Evolutionary conservation across 53 echinoderm and acorn worm genomes (phyloP).

Genomic region (Mesocentrotus franciscanus): DNA sequence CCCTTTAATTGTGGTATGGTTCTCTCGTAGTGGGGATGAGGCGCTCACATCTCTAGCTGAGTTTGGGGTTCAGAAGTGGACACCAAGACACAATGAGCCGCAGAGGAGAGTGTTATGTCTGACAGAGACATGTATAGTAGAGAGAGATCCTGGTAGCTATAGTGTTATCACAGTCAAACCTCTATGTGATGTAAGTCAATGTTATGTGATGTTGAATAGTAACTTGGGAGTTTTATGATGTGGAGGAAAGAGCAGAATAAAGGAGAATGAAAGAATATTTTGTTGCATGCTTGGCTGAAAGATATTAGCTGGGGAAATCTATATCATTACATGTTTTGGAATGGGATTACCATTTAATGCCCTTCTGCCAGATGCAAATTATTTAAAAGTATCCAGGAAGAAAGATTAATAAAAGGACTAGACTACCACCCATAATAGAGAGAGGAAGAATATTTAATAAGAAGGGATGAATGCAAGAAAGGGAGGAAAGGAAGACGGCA

Average conservation of each 20-base stretch:
- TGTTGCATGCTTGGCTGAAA: background rate
- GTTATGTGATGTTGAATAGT: background rate
- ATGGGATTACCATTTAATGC: no score
- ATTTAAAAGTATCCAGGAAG: background rate
- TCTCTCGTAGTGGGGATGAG: constrained; percentile 84
- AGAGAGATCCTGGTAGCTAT: constrained; percentile 97
- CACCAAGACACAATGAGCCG: constrained; percentile 82
- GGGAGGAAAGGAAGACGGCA: no score
- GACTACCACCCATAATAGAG: background rate
- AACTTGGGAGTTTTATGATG: background rate
- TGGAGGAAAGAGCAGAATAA: background rate
- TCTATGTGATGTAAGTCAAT: constrained; percentile 87
- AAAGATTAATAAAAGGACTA: background rate
- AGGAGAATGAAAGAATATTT: background rate
- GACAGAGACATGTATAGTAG: constrained; percentile 99
- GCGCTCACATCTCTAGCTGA: constrained; percentile 94
- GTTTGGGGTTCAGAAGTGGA: constrained; percentile 96
- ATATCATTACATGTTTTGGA: background rate
- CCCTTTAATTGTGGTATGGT: background rate
- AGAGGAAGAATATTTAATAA: background rate
- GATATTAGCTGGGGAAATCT: background rate
- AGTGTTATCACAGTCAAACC: constrained; percentile 92
- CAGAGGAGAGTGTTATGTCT: constrained; percentile 86
- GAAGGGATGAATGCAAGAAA: background rate
- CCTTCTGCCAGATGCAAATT: no score